These are phyloP conservation scores for Colossoma macropomum DNA, from an alignment of 2,113 vertebrate genomes.

Conservation along the genomic window DNA sequence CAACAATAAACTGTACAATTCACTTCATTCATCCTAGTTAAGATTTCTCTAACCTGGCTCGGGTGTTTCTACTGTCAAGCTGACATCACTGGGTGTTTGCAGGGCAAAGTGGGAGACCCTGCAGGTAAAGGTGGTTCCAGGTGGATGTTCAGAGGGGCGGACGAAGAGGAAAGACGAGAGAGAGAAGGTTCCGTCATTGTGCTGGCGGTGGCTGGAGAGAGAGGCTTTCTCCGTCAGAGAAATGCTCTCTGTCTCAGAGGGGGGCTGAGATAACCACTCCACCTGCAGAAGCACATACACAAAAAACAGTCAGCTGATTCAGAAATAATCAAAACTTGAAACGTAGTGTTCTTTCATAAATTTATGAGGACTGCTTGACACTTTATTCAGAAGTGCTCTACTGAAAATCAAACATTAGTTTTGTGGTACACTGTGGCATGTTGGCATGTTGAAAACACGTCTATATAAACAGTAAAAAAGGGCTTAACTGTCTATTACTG, in stretches of 20 bases:
- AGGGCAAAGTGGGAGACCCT: conserved; percentile 77
- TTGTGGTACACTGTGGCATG: too few species aligned
- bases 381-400: too few species aligned
- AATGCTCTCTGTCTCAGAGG: conserved; percentile 62
- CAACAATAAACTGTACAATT: background rate
- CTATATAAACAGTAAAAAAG: too few species aligned
- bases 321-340: too few species aligned
- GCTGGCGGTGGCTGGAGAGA: conserved; percentile 82
- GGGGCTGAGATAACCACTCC: conserved; percentile 72
- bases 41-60: conserved; percentile 61
- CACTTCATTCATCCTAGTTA: background rate
- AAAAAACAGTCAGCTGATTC: background rate
- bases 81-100: conserved; percentile 57
- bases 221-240: conserved; percentile 64
- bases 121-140: conserved; percentile 79
- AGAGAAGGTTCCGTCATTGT: conserved; percentile 77
- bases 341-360: too few species aligned
- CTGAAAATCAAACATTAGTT: too few species aligned
- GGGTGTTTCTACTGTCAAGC: conserved; percentile 60
- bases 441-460: too few species aligned
- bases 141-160: conserved; percentile 35
- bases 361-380: too few species aligned
- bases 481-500: too few species aligned
- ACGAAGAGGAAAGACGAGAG: conserved; percentile 76
- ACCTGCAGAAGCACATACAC: conserved; percentile 62